A percentile compares a stretch with the other conserved stretches of the same genome.
Conservation (phyloP, 2,888 invertebrate genomes). For the Morinoia aosen region DNA sequence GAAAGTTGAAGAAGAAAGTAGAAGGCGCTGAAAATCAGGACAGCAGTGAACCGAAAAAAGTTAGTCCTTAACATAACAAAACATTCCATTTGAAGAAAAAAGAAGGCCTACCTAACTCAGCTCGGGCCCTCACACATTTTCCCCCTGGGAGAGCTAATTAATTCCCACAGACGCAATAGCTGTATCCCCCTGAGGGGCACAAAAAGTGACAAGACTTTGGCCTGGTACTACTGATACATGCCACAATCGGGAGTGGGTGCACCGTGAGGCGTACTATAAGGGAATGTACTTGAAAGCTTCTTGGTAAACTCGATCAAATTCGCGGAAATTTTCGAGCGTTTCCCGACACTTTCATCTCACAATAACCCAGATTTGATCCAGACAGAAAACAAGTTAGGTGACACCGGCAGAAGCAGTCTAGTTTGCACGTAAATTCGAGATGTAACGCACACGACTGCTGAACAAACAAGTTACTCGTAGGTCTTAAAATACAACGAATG, state of each 20-base stretch:
- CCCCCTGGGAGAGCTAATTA: too few species aligned
- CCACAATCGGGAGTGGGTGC: not conserved
- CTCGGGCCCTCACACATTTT: too few species aligned
- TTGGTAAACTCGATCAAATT: not conserved
- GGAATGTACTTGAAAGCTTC: not conserved
- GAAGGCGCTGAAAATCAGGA: too few species aligned
- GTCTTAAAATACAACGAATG: not conserved
- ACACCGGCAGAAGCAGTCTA: not conserved
- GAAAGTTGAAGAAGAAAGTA: too few species aligned
- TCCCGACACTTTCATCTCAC: not conserved
- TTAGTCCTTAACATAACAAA: too few species aligned
- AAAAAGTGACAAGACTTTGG: not conserved
- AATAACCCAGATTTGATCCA: not conserved
- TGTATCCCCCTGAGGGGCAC: not conserved
- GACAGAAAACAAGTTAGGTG: too few species aligned
- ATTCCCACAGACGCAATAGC: too few species aligned
- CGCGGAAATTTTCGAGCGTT: not conserved
- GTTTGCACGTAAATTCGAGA: not conserved
- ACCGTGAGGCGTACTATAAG: not conserved
- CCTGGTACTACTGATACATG: not conserved
- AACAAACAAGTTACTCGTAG: not conserved
- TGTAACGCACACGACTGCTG: not conserved
- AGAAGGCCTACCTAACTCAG: too few species aligned
- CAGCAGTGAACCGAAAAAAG: too few species aligned
- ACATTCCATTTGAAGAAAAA: too few species aligned